These are phyloP conservation scores for Perizoma flavofasciatum DNA, from an alignment of 2,888 invertebrate genomes.

Conservation along the genomic window DNA sequence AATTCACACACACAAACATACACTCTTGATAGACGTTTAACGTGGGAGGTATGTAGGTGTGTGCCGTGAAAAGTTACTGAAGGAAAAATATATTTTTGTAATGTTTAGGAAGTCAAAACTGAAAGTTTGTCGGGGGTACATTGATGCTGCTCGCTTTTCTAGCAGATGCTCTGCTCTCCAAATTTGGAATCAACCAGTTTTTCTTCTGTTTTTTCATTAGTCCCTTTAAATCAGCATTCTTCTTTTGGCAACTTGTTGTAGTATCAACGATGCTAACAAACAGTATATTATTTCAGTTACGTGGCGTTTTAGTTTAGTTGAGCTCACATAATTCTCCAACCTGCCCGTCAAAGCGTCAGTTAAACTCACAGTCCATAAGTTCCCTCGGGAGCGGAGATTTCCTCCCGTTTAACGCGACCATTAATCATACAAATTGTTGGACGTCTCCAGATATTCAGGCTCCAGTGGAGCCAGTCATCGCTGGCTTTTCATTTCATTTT, in stretches of 20 bases:
- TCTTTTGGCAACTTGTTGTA: too few species aligned
- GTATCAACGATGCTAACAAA: too few species aligned
- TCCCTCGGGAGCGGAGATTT: constrained; percentile 48
- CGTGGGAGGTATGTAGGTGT: constrained; percentile 5
- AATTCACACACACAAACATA: constrained; percentile 46
- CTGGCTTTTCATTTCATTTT: constrained; percentile 24
- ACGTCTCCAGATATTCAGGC: constrained; percentile 56
- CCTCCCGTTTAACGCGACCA: constrained; percentile 45
- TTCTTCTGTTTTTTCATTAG: background rate
- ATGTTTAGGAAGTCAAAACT: constrained; percentile 18
- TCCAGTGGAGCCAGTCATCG: constrained; percentile 71
- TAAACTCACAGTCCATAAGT: constrained; percentile 42
- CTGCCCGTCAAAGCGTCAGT: constrained; percentile 17
- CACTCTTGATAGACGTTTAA: background rate
- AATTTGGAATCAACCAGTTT: too few species aligned
- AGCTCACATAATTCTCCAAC: constrained; percentile 7
- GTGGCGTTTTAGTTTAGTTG: too few species aligned
- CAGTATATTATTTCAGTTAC: too few species aligned
- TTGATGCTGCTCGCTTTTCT: background rate
- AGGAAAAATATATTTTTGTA: constrained; percentile 21
- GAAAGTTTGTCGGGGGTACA: background rate
- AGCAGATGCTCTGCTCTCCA: background rate
- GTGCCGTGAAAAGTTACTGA: constrained; percentile 9
- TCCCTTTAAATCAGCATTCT: background rate
- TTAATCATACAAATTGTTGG: constrained; percentile 71